Percentiles rank a stretch among this genome's conserved stretches.
phyloP scores from a whole-genome alignment of 2,113 vertebrate species.

The Ailurus styani region DNA sequence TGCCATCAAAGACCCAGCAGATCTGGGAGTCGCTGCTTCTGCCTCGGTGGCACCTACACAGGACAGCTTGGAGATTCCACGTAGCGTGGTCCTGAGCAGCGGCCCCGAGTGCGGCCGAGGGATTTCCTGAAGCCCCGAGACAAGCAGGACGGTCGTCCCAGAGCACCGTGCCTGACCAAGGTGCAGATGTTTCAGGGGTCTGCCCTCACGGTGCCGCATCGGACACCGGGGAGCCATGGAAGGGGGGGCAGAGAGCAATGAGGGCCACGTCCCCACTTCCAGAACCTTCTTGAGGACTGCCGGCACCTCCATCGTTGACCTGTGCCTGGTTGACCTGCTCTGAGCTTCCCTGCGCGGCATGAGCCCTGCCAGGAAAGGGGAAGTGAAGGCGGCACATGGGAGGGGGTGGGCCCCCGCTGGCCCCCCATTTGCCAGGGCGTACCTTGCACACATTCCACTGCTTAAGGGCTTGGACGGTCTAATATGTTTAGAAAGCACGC shows the following conservation, averaged over 20 bases:
- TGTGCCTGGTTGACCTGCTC: not conserved
- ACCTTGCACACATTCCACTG: not conserved
- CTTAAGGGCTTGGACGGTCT: not conserved
- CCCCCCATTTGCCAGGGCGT: not conserved
- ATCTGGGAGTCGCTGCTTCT: not conserved
- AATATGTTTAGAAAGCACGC: not conserved
- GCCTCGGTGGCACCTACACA: rapidly evolving
- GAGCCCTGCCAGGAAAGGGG: not conserved
- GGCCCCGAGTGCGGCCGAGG: rapidly evolving
- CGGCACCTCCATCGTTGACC: not conserved
- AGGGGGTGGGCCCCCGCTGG: not conserved
- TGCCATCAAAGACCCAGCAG: not conserved
- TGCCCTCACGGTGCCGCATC: not conserved
- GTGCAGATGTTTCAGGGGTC: too few species aligned
- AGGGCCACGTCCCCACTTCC: not conserved
- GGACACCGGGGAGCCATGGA: not conserved
- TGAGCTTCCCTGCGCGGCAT: too few species aligned
- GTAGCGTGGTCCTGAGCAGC: not conserved
- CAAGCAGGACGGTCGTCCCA: rapidly evolving
- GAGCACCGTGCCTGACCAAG: too few species aligned
- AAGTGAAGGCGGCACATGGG: rapidly evolving
- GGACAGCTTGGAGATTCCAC: not conserved
- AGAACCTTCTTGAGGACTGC: not conserved
- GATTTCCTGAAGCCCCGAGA: not conserved
- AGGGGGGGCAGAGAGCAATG: not conserved